A percentile compares a stretch with the other conserved stretches of the same genome.
phyloP scores from a whole-genome alignment of 2,797 vertebrate species.

The Enteromius treurensis region DNA sequence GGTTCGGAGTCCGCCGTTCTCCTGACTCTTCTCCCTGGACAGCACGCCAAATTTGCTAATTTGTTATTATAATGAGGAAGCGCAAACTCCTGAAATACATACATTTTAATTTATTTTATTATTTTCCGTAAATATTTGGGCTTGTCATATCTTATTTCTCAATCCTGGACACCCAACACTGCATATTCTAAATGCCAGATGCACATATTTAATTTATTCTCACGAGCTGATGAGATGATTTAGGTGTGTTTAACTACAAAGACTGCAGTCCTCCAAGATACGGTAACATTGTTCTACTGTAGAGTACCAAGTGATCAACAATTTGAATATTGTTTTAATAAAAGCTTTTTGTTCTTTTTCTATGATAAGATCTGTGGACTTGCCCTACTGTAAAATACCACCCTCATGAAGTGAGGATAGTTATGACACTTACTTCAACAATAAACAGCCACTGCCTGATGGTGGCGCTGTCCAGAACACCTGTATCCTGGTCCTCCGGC shows the following conservation, averaged over 20 bases:
- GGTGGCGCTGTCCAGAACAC: slow-evolving; percentile 95
- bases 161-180: not conserved
- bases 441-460: slow-evolving; percentile 87
- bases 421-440: slow-evolving; percentile 87
- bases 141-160: too few species aligned
- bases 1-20: too few species aligned
- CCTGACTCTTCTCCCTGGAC: too few species aligned
- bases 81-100: too few species aligned
- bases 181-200: not conserved
- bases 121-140: too few species aligned
- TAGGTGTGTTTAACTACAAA: not conserved
- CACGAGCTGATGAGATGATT: not conserved
- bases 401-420: not conserved
- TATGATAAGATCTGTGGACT: not conserved
- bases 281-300: not conserved
- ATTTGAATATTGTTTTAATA: not conserved
- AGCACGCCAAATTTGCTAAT: too few species aligned
- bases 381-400: not conserved
- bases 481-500: slow-evolving; percentile 91
- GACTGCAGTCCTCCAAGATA: not conserved
- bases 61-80: too few species aligned
- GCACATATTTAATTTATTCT: not conserved
- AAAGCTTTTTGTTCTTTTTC: not conserved
- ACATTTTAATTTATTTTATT: not conserved
- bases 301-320: not conserved